These are phyloP conservation scores for Spialia ferax DNA, from an alignment of 2,888 invertebrate species.

Conservation along the genomic window DNA sequence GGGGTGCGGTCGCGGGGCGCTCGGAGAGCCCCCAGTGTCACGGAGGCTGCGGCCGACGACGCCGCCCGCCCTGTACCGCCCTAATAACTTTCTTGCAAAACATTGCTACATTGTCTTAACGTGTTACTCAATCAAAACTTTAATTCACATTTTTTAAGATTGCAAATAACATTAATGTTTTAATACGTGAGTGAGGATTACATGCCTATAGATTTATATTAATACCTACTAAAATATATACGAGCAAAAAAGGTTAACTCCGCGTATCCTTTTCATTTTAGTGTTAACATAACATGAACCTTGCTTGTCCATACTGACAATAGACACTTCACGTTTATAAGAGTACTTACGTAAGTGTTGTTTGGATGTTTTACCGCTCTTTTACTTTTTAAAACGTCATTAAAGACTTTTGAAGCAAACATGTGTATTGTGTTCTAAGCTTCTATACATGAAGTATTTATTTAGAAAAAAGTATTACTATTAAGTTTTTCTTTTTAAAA, in stretches of 20 bases:
- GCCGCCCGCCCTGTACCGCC: conserved; percentile 72
- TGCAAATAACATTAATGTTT: not conserved
- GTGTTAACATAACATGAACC: conserved; percentile 31
- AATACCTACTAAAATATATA: not conserved
- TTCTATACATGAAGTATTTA: too few species aligned
- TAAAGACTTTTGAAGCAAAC: not conserved
- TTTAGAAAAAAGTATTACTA: too few species aligned
- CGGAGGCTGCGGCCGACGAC: conserved; percentile 81
- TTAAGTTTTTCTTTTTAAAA: too few species aligned
- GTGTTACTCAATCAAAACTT: conserved; percentile 48
- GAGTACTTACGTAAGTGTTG: conserved; percentile 36
- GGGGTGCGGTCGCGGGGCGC: conserved; percentile 48
- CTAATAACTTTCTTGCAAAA: conserved; percentile 61
- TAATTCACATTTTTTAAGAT: conserved; percentile 47
- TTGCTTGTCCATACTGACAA: conserved; percentile 28
- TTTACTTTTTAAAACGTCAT: conserved; percentile 1
- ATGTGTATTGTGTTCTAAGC: too few species aligned
- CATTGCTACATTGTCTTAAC: conserved; percentile 54
- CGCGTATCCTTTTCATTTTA: conserved; percentile 50
- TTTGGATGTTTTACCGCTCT: conserved; percentile 19
- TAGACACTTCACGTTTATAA: conserved; percentile 28
- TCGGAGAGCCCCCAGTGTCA: conserved; percentile 72
- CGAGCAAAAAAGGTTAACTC: conserved; percentile 54
- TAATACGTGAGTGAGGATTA: not conserved
- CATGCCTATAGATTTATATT: not conserved